Percentiles rank a stretch among this genome's conserved stretches.
Evolutionary conservation across 2,113 vertebrate genomes (phyloP).

Genomic region (Sylvicapra grimmia): DNA sequence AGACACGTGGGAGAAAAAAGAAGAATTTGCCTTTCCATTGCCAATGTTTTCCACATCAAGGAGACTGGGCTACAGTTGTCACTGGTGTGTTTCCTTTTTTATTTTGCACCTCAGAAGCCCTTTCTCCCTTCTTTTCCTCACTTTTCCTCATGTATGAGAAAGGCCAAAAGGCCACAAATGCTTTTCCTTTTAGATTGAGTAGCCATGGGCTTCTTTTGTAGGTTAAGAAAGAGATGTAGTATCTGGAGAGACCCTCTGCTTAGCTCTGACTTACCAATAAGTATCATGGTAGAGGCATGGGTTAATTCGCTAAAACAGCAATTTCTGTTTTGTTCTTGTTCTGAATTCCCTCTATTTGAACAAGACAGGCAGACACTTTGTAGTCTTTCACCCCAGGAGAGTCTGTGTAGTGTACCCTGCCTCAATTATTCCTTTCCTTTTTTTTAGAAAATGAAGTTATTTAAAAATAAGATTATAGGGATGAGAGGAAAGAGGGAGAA

Average conservation of each 20-base stretch:
- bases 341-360: neutral
- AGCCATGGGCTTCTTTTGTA: neutral
- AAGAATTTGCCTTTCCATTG: neutral
- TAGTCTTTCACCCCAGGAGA: neutral
- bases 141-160: neutral
- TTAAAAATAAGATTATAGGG: neutral
- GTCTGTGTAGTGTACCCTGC: neutral
- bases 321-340: neutral
- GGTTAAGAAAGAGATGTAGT: neutral
- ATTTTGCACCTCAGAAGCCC: neutral
- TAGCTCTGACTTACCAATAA: neutral
- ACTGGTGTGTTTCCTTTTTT: neutral
- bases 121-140: neutral
- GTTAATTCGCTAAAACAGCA: neutral
- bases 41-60: slow-evolving; percentile 29
- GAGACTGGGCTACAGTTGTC: neutral
- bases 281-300: neutral
- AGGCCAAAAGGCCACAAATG: neutral
- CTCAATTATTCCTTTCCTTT: neutral
- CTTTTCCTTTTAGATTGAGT: neutral
- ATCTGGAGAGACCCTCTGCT: neutral
- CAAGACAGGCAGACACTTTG: neutral
- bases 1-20: neutral
- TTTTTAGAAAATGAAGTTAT: neutral
- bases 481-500: neutral